These are phyloP conservation scores for Endotricha flammealis DNA, from an alignment of 2,888 invertebrate species.

Conservation along the genomic window DNA sequence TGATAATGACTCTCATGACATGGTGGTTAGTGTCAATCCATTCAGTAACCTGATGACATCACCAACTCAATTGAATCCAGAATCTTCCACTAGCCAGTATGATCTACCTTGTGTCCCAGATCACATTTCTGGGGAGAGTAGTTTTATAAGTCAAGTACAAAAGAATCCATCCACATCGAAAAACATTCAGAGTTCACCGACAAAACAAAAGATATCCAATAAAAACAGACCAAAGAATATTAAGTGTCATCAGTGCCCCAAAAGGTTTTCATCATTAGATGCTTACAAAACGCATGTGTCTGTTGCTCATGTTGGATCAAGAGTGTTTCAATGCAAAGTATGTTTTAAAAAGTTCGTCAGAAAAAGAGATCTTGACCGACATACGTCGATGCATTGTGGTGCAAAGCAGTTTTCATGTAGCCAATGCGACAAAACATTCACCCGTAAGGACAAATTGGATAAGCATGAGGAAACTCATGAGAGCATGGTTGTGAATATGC, in stretches of 20 bases:
- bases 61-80: slow-evolving; percentile 45
- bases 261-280: slow-evolving; percentile 69
- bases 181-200: slow-evolving; percentile 43
- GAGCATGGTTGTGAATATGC: slow-evolving; percentile 76
- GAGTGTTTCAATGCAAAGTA: slow-evolving; percentile 80
- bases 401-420: slow-evolving; percentile 83
- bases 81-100: slow-evolving; percentile 47
- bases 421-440: slow-evolving; percentile 82
- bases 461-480: slow-evolving; percentile 83
- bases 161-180: slow-evolving; percentile 52
- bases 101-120: slow-evolving; percentile 73
- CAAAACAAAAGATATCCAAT: slow-evolving; percentile 48
- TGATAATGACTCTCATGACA: slow-evolving; percentile 63
- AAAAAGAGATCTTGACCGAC: slow-evolving; percentile 84
- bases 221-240: slow-evolving; percentile 72
- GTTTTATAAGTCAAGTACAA: slow-evolving; percentile 58
- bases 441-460: slow-evolving; percentile 82
- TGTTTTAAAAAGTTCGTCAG: slow-evolving; percentile 83
- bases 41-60: slow-evolving; percentile 72
- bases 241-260: slow-evolving; percentile 73
- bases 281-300: slow-evolving; percentile 75
- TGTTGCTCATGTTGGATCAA: slow-evolving; percentile 70
- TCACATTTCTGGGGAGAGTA: slow-evolving; percentile 70
- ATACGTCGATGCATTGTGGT: slow-evolving; percentile 82
- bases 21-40: slow-evolving; percentile 80